Evolutionary conservation across 2,888 invertebrate species (phyloP), one percentile per base, ranked within the genome.

Genomic region (Diabrotica balteata): DNA sequence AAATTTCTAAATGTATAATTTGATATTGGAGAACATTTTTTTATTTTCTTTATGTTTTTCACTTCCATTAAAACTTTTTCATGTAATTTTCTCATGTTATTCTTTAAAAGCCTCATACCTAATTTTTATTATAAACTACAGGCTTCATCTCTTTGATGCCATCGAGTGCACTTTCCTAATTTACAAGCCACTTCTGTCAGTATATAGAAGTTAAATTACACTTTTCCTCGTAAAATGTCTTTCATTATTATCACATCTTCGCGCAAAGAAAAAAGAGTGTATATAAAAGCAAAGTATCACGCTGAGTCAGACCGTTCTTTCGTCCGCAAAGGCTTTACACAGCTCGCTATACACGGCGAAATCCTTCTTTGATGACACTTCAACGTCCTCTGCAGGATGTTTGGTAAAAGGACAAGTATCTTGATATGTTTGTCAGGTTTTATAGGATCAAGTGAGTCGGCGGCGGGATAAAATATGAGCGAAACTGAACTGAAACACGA

Each of bases 341-440:
- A 55, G 7, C 55, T 43, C 11, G 55, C 43, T 44, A 10, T 58
- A 58, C 63, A 58, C 63, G 60, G 44, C 51, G n/a, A 60, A 60
- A 66, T 60, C 55, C 66, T 50, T 43, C 60, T 66, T 66, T 66
- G 66, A 66, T 66, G 60, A 66, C 66, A 66, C 66, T 66, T 60
- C 60, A 60, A 51, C 59, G 60, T 32, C 49, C 71, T 55, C 51
- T 67, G 62, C 65, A 67, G 65, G 73, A 75, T 75, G 73, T 71
- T 73, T 71, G 59, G 71, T 67, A 62, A 66, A 72, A 72, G 72
- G 72, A 76, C 77, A 77, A 74, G 79, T 80, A 81, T 80, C 81
- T 81, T 81, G 81, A 81, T 81, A 81, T 80, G 81, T 81, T 81
- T 80, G 81, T 81, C 81, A 81, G 81, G 81, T 80, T 81, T 81